A percentile compares a stretch with the other conserved stretches of the same genome.
phyloP scores from a whole-genome alignment of 2,797 vertebrate genomes.

The Paramormyrops hopkinsi region DNA sequence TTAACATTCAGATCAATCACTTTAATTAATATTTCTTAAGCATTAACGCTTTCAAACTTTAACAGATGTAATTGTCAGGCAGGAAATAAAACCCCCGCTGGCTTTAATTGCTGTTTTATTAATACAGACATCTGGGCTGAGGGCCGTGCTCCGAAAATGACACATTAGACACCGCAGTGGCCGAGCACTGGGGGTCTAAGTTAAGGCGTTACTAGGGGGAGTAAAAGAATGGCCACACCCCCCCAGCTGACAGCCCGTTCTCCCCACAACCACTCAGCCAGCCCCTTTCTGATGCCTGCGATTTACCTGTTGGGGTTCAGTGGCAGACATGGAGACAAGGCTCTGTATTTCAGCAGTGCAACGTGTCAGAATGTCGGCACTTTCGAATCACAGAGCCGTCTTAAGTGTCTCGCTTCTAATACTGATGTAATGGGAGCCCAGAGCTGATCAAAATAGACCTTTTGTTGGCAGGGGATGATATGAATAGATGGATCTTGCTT shows the following conservation, averaged over 20 bases:
- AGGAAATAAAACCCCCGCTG: slow-evolving; percentile 62
- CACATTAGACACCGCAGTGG: slow-evolving; percentile 46
- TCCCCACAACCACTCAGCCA: background rate
- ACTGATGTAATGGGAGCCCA: background rate
- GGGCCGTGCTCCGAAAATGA: slow-evolving; percentile 58
- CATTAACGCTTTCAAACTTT: slow-evolving; percentile 67
- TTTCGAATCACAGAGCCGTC: background rate
- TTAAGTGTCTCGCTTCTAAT: background rate
- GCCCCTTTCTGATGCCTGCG: background rate
- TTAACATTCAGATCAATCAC: slow-evolving; percentile 73
- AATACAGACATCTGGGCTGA: slow-evolving; percentile 62
- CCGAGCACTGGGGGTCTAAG: background rate
- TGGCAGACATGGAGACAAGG: background rate
- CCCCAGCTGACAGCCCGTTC: background rate
- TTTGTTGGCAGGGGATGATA: background rate
- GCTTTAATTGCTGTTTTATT: slow-evolving; percentile 71
- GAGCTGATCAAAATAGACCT: background rate
- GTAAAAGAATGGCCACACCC: background rate
- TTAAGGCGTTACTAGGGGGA: background rate
- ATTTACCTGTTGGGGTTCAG: background rate
- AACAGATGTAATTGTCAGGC: slow-evolving; percentile 72
- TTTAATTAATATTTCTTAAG: slow-evolving; percentile 73
- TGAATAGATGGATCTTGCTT: background rate
- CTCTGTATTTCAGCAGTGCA: background rate
- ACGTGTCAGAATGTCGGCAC: background rate